Base-by-base conservation (phyloP, 2,888 invertebrate genomes). In the Mythimna impura region DNA sequence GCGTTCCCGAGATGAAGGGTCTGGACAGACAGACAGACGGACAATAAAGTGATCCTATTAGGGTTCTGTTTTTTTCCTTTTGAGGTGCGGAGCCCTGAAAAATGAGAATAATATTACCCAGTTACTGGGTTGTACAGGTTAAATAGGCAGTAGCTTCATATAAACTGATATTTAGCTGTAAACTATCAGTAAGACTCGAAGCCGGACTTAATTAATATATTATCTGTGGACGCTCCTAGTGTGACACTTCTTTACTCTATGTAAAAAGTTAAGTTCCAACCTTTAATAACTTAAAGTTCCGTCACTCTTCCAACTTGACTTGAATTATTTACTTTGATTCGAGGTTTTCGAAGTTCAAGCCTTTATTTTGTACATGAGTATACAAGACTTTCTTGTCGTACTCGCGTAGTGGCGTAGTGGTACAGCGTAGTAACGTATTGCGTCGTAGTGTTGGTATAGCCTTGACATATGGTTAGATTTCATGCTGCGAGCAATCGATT, bases 321-420 rank as follows among this genome's bases (percentile, higher is more conserved):
- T 36, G 71, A 71, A 82, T 82, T 86, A 87, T 84, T 78, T 72
- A 83, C 83, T 87, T 88, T 85, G 87, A 83, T 86, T 86, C 81
- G n/a, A 76, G 52, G 58, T 66, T 66, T 20, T 64, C 63, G 50
- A 65, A 65, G 70, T 73, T 67, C n/a, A 17, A 54, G 61, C 43
- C 63, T 60, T 73, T 68, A 75, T 65, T 83, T 83, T 80, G 52
- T 25, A 36, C 36, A 55, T 3, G 57, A 61, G 66, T 60, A 30
- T 54, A 61, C 52, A 62, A 34, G 30, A 64, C 71, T 57, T 66
- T 55, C 43, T 65, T 54, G 25, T 34, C 66, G 61, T 71, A 73
- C 52, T 8, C 8, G 17, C 61, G 65, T 76, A 74, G 69, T 55
- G 34, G 30, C 54, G 57, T 67, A 60, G 47, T 22, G 57, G 52